Evolutionary conservation across 2,888 invertebrate genomes (phyloP).

Genomic region (Caenorhabditis sp.): DNA sequence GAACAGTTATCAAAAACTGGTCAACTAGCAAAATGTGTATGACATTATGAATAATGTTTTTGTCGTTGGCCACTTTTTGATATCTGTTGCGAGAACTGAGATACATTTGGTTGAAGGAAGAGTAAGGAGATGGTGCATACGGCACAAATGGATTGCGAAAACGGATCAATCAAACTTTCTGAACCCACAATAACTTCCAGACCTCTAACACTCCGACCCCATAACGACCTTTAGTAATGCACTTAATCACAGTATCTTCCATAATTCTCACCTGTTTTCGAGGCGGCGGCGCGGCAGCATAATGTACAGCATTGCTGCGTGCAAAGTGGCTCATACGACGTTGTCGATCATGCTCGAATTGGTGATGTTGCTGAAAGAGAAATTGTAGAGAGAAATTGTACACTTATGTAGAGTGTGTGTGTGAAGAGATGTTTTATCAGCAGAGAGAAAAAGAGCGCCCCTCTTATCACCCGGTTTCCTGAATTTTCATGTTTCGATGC

Average conservation of each 20-base stretch:
- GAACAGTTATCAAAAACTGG: too few species aligned
- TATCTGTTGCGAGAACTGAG: too few species aligned
- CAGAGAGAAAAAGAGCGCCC: not conserved
- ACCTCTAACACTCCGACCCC: not conserved
- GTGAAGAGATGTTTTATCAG: conserved; percentile 16
- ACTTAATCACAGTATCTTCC: not conserved
- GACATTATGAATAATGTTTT: too few species aligned
- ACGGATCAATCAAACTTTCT: too few species aligned
- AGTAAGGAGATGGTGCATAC: too few species aligned
- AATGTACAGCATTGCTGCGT: conserved; percentile 73
- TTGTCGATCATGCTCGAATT: conserved; percentile 66
- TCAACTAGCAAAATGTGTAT: too few species aligned
- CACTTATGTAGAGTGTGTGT: conserved; percentile 1
- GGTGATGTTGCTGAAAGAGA: conserved; percentile 48
- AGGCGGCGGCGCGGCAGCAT: conserved; percentile 66
- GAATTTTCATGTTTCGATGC: conserved; percentile 21
- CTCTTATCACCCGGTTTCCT: conserved; percentile 5
- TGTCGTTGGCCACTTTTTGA: too few species aligned
- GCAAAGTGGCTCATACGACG: conserved; percentile 75
- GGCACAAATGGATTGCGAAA: too few species aligned
- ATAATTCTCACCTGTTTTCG: conserved; percentile 68
- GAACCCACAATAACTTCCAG: not conserved
- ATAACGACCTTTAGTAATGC: not conserved
- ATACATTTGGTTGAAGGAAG: too few species aligned
- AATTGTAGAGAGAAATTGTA: not conserved